Percentiles rank a stretch among this genome's conserved stretches.
These are phyloP conservation scores for Deilephila porcellus DNA, from an alignment of 2,888 invertebrate species.

Conservation along the genomic window DNA sequence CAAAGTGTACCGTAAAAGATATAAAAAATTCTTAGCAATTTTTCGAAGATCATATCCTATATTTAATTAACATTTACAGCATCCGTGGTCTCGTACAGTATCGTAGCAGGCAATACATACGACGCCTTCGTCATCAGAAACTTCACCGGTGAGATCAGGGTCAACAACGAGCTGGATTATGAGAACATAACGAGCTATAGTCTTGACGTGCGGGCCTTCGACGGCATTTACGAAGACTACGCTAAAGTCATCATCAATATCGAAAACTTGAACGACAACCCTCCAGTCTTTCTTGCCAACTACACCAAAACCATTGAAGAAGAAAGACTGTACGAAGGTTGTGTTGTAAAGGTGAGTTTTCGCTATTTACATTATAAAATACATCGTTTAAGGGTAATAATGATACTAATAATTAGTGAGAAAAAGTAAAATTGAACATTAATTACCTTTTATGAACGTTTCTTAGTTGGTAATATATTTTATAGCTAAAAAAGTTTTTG, in stretches of 20 bases:
- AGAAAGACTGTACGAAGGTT: conserved; percentile 88
- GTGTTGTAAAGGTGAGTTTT: conserved; percentile 86
- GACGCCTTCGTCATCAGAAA: conserved; percentile 94
- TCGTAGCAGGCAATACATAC: conserved; percentile 93
- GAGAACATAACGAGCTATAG: conserved; percentile 94
- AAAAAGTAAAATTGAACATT: too few relatives aligned
- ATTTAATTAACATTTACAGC: conserved; percentile 71
- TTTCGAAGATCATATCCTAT: background rate
- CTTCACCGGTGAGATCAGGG: conserved; percentile 93
- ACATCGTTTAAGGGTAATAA: background rate
- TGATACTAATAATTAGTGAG: background rate
- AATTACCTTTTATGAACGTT: too few relatives aligned
- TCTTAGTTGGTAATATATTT: too few relatives aligned
- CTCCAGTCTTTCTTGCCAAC: conserved; percentile 91
- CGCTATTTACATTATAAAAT: background rate
- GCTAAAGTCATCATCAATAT: conserved; percentile 94
- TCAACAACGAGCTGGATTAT: conserved; percentile 91
- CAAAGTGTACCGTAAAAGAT: background rate
- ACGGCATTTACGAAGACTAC: conserved; percentile 92
- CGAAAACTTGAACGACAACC: conserved; percentile 96
- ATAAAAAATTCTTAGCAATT: background rate
- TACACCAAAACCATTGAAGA: conserved; percentile 91
- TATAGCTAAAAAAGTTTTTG: too few relatives aligned
- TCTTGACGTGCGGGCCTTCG: conserved; percentile 92
- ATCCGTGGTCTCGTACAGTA: conserved; percentile 93